phyloP scores from a whole-genome alignment of 2,797 vertebrate genomes.

The Columba guinea region DNA sequence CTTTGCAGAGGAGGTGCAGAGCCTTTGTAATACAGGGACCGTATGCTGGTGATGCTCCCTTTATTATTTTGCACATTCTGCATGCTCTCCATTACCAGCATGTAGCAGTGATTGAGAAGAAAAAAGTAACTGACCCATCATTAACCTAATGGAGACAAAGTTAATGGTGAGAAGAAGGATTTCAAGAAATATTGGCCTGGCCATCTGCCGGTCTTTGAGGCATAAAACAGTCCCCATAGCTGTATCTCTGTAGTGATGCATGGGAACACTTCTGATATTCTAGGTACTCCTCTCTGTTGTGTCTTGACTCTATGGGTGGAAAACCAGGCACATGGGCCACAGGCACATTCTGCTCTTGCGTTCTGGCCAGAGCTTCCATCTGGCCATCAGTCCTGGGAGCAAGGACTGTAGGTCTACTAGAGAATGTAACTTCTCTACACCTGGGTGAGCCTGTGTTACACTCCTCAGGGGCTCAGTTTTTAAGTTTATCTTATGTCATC shows the following conservation, averaged over 20 bases:
- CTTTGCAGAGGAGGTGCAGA: not conserved
- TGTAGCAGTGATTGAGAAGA: not conserved
- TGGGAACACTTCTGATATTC: not conserved
- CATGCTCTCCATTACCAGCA: not conserved
- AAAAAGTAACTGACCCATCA: not conserved
- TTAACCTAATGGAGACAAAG: not conserved
- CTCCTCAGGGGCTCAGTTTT: not conserved
- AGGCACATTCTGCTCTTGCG: not conserved
- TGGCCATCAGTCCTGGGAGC: not conserved
- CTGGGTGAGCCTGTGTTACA: not conserved
- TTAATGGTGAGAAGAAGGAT: not conserved
- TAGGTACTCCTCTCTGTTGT: not conserved
- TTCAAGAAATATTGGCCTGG: not conserved
- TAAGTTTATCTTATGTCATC: not conserved
- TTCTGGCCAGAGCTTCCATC: not conserved
- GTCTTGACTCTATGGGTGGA: not conserved
- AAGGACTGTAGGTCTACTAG: not conserved
- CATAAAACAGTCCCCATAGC: not conserved
- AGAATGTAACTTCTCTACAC: not conserved
- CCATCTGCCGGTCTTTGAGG: not conserved
- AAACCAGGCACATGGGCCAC: not conserved
- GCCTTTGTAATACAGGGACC: not conserved
- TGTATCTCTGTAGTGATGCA: not conserved
- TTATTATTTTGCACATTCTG: not conserved
- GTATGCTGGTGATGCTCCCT: not conserved